These are phyloP conservation scores for Microtus obscurus DNA, from an alignment of 2,797 vertebrate species.

Conservation along the genomic window DNA sequence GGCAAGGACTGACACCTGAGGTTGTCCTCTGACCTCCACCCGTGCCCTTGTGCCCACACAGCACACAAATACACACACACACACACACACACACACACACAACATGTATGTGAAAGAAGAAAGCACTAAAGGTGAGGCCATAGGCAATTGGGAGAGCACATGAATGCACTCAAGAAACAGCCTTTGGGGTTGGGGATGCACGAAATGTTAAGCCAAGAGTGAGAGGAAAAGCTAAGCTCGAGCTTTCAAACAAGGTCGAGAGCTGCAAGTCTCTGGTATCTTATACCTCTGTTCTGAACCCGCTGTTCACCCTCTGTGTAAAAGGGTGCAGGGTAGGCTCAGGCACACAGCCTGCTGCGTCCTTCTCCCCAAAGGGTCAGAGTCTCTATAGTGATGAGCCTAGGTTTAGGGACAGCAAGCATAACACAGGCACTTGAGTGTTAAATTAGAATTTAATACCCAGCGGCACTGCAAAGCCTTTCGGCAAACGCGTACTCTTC, in stretches of 20 bases:
- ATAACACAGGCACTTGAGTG: background rate
- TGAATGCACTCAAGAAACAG: background rate
- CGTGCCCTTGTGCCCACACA: background rate
- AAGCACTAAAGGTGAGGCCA: background rate
- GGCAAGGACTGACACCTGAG: background rate
- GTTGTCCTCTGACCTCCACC: background rate
- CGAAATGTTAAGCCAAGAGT: background rate
- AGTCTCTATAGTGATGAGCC: background rate
- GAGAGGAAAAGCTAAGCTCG: background rate
- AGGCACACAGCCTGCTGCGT: background rate
- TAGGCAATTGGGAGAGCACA: background rate
- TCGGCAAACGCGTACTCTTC: background rate
- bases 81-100: background rate
- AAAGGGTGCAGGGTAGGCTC: background rate
- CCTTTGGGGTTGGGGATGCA: background rate
- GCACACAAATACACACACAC: background rate
- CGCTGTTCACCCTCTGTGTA: background rate
- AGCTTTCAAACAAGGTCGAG: background rate
- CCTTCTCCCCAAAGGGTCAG: background rate
- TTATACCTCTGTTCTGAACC: background rate
- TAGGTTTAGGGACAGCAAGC: background rate
- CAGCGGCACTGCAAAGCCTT: background rate
- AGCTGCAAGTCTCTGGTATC: background rate
- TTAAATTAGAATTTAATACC: conserved; percentile 24
- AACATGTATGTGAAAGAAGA: background rate